Base-by-base conservation (phyloP, 1,140 invertebrate species). In the Papilio helenus region DNA sequence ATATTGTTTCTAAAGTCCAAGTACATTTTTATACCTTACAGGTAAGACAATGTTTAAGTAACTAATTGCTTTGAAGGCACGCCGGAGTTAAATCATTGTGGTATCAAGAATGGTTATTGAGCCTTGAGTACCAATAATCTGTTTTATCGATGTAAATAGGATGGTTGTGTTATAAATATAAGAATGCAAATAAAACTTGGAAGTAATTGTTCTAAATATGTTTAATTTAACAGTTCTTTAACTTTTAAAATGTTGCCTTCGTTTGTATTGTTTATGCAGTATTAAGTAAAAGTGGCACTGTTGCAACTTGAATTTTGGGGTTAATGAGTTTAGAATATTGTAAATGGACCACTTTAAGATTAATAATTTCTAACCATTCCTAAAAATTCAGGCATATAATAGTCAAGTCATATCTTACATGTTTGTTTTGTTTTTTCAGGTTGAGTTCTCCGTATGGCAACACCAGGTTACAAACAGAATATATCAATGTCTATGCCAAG, bases 381-480 rank as follows among this genome's bases (percentile, higher is more conserved):
- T 8, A 8, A 39, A 39, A 7, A 39, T 8, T 39, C 0, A 39
- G 34, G 7, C 34, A 39, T 39, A 39, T 39, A 39, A 39, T 39
- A 39, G 8, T 39, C 34, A 39, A 39, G 34, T 39, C 2, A 34
- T 34, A 34, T 34, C 34, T 39, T 39, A 39, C 34, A 4, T 26
- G 3, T 29, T 16, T 23, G 14, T 68, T 16, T 76, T 79, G 34
- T 51, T 26, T 58, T 87, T 88, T 84, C 84, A 88, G 85, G 72
- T 79, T 80, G 78, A 65, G 79, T 39, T 46, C 39, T n/a, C 79
- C 85, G 84, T 83, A 97, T 97, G 97, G 96, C 97, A 83, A 94
- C 97, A 82, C 97, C 97, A 83, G 95, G 95, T 91, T 97, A 97
- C 86, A 97, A 97, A 92, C 96, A 97, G 95, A 93, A 92, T 81